Conservation (phyloP, 2,113 vertebrate species). For the Orientallactaga bullata region DNA sequence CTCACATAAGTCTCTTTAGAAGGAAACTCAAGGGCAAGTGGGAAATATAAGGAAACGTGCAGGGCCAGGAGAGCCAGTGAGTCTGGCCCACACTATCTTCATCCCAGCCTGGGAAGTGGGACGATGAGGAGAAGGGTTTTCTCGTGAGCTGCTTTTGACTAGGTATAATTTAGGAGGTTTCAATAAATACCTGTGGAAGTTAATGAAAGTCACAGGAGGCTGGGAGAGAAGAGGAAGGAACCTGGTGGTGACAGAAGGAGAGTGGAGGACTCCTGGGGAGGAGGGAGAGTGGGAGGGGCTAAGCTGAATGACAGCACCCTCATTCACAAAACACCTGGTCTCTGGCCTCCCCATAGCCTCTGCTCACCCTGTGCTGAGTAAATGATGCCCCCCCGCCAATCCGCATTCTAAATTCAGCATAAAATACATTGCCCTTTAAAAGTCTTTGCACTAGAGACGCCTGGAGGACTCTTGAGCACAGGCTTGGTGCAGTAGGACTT, state of each 20-base stretch:
- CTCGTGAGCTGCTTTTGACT: background rate
- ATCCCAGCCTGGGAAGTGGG: background rate
- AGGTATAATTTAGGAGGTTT: background rate
- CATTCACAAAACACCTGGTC: background rate
- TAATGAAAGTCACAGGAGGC: slow-evolving; percentile 13
- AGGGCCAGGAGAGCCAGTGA: background rate
- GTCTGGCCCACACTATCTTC: background rate
- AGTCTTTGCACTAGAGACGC: background rate
- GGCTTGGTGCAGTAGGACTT: background rate
- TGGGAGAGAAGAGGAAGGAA: no score
- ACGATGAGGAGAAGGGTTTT: background rate
- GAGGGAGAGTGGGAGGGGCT: background rate
- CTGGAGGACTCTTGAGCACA: background rate
- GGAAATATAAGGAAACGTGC: background rate
- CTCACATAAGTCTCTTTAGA: background rate
- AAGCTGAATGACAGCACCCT: background rate
- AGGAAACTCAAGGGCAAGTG: background rate
- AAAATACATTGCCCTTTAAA: background rate
- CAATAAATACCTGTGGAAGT: slow-evolving; percentile 23
- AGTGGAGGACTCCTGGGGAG: background rate
- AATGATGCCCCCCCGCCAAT: background rate
- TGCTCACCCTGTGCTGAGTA: background rate
- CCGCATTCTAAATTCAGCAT: background rate
- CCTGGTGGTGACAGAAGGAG: background rate
- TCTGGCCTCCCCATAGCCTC: background rate